phyloP scores from a whole-genome alignment of 2,113 vertebrate species.

The Salvelinus namaycush region DNA sequence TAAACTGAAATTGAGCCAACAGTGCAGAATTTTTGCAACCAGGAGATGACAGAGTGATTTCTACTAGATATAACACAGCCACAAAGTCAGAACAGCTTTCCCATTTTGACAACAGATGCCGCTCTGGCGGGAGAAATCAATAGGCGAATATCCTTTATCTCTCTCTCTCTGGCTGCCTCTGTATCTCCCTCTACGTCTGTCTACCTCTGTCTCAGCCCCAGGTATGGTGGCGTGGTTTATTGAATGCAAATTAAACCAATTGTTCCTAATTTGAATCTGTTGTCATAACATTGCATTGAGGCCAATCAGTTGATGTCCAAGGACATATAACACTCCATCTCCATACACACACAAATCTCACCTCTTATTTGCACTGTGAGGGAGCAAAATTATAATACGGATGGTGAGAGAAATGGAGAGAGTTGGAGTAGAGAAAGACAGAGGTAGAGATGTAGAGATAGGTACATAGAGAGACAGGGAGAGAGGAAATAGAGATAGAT shows the following conservation, averaged over 20 bases:
- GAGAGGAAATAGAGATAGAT: slow-evolving; percentile 21
- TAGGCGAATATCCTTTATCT: background rate
- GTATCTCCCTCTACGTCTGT: slow-evolving; percentile 3
- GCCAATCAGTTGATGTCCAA: slow-evolving; percentile 12
- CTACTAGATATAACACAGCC: no score
- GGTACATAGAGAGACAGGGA: slow-evolving; percentile 22
- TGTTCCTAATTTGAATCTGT: slow-evolving; percentile 30
- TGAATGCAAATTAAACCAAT: slow-evolving; percentile 7
- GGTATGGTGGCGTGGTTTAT: background rate
- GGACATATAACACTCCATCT: background rate
- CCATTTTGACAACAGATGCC: no score
- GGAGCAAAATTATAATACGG: slow-evolving; percentile 22
- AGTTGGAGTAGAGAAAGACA: slow-evolving; percentile 16
- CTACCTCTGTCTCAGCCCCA: background rate
- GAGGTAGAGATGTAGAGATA: slow-evolving; percentile 22
- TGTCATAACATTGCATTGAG: slow-evolving; percentile 14
- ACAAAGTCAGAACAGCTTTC: no score
- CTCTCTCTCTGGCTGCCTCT: background rate
- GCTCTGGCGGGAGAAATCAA: no score
- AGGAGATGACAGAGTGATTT: no score
- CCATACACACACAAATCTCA: background rate
- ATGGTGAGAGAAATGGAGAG: slow-evolving; percentile 12
- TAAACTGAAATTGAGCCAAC: no score
- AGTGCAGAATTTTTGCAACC: no score
- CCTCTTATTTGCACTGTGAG: background rate